phyloP scores from a whole-genome alignment of 2,888 invertebrate genomes.

The Agrochola lychnidis region DNA sequence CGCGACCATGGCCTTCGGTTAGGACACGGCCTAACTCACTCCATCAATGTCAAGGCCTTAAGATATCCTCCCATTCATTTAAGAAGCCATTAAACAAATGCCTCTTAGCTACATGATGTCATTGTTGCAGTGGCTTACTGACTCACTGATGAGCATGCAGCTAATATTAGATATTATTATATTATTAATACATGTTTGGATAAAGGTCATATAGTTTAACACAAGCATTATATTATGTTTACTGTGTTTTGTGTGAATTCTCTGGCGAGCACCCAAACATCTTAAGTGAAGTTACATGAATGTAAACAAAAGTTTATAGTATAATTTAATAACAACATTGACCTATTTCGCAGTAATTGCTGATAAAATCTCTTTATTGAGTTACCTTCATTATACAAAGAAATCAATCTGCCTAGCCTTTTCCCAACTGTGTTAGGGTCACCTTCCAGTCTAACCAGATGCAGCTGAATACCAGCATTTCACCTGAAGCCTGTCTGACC shows the following conservation, averaged over 20 bases:
- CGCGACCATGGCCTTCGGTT: neutral
- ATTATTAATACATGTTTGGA: constrained; percentile 15
- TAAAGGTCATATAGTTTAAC: constrained; percentile 30
- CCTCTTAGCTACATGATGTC: constrained; percentile 37
- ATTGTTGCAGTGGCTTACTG: constrained; percentile 28
- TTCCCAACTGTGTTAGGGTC: no score
- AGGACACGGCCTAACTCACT: neutral
- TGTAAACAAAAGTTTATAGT: neutral
- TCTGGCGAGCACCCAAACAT: constrained; percentile 40
- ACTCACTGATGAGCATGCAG: constrained; percentile 42
- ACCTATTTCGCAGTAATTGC: neutral
- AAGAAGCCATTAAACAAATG: constrained; percentile 20
- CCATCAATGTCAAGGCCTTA: constrained; percentile 20
- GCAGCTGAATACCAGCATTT: no score
- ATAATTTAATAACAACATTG: constrained; percentile 4
- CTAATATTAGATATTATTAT: constrained; percentile 44
- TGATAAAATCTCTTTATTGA: neutral
- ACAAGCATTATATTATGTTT: constrained; percentile 7
- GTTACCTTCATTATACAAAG: no score
- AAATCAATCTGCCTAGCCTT: no score
- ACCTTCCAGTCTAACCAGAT: no score
- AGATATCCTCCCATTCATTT: constrained; percentile 16
- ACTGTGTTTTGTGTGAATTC: constrained; percentile 15
- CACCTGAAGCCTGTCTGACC: no score
- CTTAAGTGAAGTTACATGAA: constrained; percentile 9